Evolutionary conservation across 2,797 vertebrate species (phyloP), one percentile per base, ranked within the genome.

Genomic region (Leptodactylus fallax): DNA sequence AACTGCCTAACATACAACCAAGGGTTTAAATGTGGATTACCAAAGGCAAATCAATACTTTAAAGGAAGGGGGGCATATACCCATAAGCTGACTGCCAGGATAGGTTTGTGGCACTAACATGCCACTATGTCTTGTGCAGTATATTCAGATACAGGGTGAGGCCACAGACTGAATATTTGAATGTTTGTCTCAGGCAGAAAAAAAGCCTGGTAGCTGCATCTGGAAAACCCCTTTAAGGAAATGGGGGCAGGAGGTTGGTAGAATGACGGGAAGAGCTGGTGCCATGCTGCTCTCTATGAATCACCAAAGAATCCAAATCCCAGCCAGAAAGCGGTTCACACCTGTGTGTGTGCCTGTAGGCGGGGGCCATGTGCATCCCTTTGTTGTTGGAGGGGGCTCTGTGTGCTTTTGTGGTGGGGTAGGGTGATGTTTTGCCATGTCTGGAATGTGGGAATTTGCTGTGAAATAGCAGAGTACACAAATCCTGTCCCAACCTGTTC

Each of bases 381-480:
- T 88, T 88, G 83, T 85, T 81, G 78, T 81, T 47, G 51, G 25
- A 67, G 61, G 56, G 87, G 60, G 61, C 27, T 56, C 27, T 76
- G 87, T 71, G 56, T 85, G 67, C 53, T 49, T 82, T 51, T 82
- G 79, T 79, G 84, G n/a, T 89, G 84, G 79, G 77, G 78, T 85
- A 88, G 83, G 77, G 83, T 74, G 78, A 25, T 88, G 87, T 82
- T 89, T 82, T 89, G 78, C 87, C 83, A 56, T 85, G 87, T 86
- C 87, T 85, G 87, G 87, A 89, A 89, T 89, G 84, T 89, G 84
- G 87, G 84, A 89, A 89, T 89, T 89, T 89, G 87, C 87, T 86
- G 87, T 81, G 87, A 89, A 89, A 89, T 89, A 47, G 69, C 79
- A 86, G 60, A 86, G 79, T 82, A 89, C 87, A 89, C 61, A 89